Conservation (phyloP, 2,888 invertebrate genomes). For the Tetramorium bicarinatum region DNA sequence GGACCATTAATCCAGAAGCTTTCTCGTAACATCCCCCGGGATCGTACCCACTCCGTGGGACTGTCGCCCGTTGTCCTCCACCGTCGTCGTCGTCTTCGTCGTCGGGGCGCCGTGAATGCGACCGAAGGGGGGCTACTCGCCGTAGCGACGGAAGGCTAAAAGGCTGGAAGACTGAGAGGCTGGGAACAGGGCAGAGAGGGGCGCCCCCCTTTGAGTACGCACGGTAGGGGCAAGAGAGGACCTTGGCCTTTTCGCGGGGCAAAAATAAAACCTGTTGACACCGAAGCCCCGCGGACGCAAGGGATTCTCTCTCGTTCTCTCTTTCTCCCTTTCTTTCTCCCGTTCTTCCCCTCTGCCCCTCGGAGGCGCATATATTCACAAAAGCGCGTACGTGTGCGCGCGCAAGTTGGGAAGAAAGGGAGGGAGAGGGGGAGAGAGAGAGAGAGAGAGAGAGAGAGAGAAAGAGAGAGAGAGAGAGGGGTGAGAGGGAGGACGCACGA, state of each 20-base stretch:
- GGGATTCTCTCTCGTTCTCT: slow-evolving; percentile 65
- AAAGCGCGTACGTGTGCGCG: slow-evolving; percentile 30
- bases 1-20: slow-evolving; percentile 73
- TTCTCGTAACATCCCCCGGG: slow-evolving; percentile 72
- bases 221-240: slow-evolving; percentile 79
- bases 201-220: slow-evolving; percentile 59
- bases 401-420: slow-evolving; percentile 35
- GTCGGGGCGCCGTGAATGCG: slow-evolving; percentile 51
- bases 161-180: slow-evolving; percentile 41
- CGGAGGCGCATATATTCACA: slow-evolving; percentile 37
- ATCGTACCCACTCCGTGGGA: slow-evolving; percentile 62
- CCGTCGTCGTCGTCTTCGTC: slow-evolving; percentile 43
- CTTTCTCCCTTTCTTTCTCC: slow-evolving; percentile 52
- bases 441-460: background rate
- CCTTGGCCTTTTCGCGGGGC: slow-evolving; percentile 84
- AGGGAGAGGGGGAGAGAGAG: background rate
- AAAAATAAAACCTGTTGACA: slow-evolving; percentile 84
- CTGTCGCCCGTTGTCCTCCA: background rate
- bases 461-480: background rate
- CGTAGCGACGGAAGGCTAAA: slow-evolving; percentile 30
- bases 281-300: slow-evolving; percentile 81
- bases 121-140: slow-evolving; percentile 58
- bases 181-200: slow-evolving; percentile 60
- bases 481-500: background rate
- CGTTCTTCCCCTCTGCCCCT: slow-evolving; percentile 18